Evolutionary conservation across 2,113 vertebrate genomes (phyloP).

Genomic region (Myrmophylax atrothorax): DNA sequence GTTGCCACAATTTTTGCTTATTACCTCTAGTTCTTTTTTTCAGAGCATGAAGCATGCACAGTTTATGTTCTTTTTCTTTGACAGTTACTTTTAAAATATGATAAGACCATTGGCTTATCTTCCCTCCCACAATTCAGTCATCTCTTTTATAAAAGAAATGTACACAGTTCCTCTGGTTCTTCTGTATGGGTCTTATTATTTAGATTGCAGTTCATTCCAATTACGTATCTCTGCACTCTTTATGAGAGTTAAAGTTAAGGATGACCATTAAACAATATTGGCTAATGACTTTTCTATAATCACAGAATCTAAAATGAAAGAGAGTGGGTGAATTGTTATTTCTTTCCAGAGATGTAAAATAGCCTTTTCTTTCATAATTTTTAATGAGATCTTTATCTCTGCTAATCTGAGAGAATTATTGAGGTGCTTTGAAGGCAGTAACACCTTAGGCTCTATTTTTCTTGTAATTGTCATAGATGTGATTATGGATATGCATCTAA

Average conservation of each 20-base stretch:
- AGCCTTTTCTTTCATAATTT: not conserved
- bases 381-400: not conserved
- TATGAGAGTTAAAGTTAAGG: not conserved
- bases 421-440: not conserved
- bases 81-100: not conserved
- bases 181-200: not conserved
- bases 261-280: not conserved
- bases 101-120: not conserved
- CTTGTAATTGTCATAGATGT: not conserved
- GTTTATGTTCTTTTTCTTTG: not conserved
- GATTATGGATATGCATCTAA: not conserved
- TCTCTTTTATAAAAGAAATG: not conserved
- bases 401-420: not conserved
- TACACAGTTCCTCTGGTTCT: not conserved
- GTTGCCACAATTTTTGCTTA: not conserved
- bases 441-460: not conserved
- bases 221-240: not conserved
- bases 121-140: not conserved
- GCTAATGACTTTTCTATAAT: not conserved
- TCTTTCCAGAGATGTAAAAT: not conserved
- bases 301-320: not conserved
- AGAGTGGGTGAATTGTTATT: not conserved
- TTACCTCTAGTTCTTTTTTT: not conserved
- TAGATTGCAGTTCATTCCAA: not conserved
- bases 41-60: not conserved